Evolutionary conservation across 2,888 invertebrate genomes (phyloP).

Genomic region (Emesis russula): DNA sequence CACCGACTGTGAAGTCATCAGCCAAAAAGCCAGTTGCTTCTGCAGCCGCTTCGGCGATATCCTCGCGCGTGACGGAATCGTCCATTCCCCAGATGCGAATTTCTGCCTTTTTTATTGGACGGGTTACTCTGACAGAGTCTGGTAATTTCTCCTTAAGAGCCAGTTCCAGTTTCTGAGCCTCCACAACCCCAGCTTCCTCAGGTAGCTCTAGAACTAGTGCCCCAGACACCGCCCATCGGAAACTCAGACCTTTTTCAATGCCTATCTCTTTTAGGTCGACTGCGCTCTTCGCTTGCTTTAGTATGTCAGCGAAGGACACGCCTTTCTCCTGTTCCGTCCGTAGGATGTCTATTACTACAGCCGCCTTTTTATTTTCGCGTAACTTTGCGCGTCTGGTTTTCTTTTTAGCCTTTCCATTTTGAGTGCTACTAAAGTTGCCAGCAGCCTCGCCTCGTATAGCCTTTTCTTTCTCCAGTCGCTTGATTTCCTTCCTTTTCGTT

Average conservation of each 20-base stretch:
- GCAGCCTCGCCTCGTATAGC: too few relatives aligned
- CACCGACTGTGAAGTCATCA: too few relatives aligned
- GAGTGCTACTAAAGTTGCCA: too few relatives aligned
- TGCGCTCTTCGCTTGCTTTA: not conserved
- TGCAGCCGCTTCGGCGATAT: not conserved
- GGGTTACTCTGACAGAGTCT: constrained; percentile 5
- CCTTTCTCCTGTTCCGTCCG: not conserved
- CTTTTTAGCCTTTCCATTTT: too few relatives aligned
- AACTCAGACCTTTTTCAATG: not conserved
- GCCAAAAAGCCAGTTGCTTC: too few relatives aligned
- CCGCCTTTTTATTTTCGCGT: too few relatives aligned
- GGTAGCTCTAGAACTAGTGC: constrained; percentile 1
- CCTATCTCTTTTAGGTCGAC: not conserved
- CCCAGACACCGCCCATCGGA: not conserved
- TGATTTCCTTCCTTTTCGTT: too few relatives aligned
- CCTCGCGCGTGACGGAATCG: not conserved
- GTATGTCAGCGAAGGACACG: not conserved
- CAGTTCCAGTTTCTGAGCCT: not conserved
- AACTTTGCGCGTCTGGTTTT: too few relatives aligned
- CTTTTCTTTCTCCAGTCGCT: too few relatives aligned
- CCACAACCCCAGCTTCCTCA: not conserved
- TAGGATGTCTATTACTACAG: too few relatives aligned
- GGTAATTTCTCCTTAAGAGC: not conserved
- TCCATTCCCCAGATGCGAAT: not conserved
- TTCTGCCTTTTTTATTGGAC: constrained; percentile 9